Evolutionary conservation across 2,888 invertebrate genomes (phyloP), one percentile per base, ranked within the genome.

Genomic region (Aradus depressus): DNA sequence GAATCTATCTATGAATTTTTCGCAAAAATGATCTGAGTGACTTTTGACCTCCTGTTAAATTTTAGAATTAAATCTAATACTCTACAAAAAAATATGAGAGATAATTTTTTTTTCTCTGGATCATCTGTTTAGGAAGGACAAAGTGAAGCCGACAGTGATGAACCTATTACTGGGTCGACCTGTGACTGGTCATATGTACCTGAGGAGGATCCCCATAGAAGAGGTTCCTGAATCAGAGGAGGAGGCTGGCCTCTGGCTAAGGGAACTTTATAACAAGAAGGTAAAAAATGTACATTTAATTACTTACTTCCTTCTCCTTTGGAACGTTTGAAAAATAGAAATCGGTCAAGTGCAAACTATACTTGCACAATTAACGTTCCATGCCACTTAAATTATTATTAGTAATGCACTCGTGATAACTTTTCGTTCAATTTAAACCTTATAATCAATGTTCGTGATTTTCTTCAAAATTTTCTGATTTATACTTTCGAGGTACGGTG

Each of bases 181-280:
- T 26, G 76, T 88, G 1, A 76, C 76, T 56, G 86, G 80, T 0
- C 82, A 88, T 64, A 70, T 90, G 70, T 80, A 81, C 63, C 77
- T 89, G 60, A 77, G 83, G 57, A 76, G 95, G 63, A 84, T 91
- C 65, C 84, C 87, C 1, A 71, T 93, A 38, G 80, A 84, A 41
- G 75, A 77, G 44, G 76, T 95, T 25, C 93, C 93, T 0, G 76
- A 77, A 39, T 79, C 77, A 47, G 85, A 87, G 59, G 79, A 78
- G 57, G 78, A 72, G 44, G 84, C 85, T 50, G 77, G 85, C 4
- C 75, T 78, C 53, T 95, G 90, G 84, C 69, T 96, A 53, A 82
- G 88, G 60, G 75, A 86, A 48, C 70, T 86, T 28, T 96, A 86
- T 66, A 77, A 82, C 58, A 74, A 77, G 61, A 92, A 91, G 74